A percentile compares a stretch with the other conserved stretches of the same genome.
Conservation (phyloP, 2,797 vertebrate species). For the Myotis vivesi region DNA sequence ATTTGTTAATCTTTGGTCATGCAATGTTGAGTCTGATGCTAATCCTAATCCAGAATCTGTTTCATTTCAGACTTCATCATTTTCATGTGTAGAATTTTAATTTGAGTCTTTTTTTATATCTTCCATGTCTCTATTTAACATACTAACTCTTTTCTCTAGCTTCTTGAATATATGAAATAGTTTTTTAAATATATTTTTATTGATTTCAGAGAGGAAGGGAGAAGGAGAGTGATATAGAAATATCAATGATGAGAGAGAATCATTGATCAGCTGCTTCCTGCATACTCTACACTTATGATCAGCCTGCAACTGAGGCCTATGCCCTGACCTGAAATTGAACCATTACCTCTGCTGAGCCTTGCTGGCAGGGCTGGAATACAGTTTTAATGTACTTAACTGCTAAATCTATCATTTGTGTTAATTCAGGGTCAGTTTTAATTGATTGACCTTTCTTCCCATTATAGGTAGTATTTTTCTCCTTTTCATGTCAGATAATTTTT, state of each 20-base stretch:
- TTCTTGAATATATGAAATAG: background rate
- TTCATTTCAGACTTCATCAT: constrained; percentile 3
- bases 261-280: too few species aligned
- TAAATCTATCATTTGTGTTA: background rate
- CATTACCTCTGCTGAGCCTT: too few species aligned
- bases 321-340: too few species aligned
- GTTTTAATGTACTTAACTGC: background rate
- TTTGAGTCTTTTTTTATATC: background rate
- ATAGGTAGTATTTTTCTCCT: background rate
- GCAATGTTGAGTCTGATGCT: background rate
- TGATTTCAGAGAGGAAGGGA: too few species aligned
- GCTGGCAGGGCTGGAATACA: background rate
- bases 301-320: too few species aligned
- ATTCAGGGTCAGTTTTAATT: background rate
- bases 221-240: too few species aligned
- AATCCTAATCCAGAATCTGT: background rate
- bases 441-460: background rate
- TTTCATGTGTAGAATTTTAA: constrained; percentile 9
- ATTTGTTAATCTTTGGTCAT: constrained; percentile 22
- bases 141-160: background rate
- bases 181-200: background rate
- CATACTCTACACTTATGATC: too few species aligned
- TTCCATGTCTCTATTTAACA: background rate
- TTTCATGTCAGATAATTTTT: background rate
- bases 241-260: too few species aligned